phyloP scores from a whole-genome alignment of 2,113 vertebrate genomes.

The Tichodroma muraria region DNA sequence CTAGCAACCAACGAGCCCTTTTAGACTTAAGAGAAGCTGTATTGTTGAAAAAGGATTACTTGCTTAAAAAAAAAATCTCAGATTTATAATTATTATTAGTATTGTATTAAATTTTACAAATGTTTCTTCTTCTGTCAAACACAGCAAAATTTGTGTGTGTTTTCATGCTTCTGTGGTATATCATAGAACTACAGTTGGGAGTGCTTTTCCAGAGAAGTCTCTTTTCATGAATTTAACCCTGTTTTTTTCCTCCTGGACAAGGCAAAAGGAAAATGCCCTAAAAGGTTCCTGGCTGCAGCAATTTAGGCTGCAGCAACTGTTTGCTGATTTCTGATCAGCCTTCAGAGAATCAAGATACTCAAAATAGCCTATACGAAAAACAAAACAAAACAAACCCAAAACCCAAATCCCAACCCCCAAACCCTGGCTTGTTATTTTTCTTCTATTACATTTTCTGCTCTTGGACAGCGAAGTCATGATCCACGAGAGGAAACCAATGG shows the following conservation, averaged over 20 bases:
- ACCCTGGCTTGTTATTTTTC: neutral
- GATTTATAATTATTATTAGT: neutral
- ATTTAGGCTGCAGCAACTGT: neutral
- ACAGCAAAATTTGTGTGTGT: neutral
- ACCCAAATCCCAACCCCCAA: neutral
- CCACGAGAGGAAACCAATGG: neutral
- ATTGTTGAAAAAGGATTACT: neutral
- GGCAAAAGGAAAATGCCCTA: neutral
- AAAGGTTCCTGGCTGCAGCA: neutral
- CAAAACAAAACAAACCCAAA: neutral
- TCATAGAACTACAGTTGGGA: neutral
- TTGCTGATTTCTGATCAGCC: neutral
- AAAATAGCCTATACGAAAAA: neutral
- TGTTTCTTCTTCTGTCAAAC: neutral
- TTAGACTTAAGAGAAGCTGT: neutral
- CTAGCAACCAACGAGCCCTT: neutral
- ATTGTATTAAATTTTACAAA: neutral
- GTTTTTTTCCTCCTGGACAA: neutral
- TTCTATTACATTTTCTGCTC: neutral
- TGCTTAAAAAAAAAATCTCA: neutral
- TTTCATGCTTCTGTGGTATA: neutral
- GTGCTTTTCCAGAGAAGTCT: neutral
- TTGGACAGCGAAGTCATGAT: accelerated
- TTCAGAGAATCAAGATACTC: neutral
- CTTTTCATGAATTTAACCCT: neutral